Percentiles rank a stretch among this genome's conserved stretches.
phyloP scores from a whole-genome alignment of 2,113 vertebrate genomes.

The Tachysurus fulvidraco region DNA sequence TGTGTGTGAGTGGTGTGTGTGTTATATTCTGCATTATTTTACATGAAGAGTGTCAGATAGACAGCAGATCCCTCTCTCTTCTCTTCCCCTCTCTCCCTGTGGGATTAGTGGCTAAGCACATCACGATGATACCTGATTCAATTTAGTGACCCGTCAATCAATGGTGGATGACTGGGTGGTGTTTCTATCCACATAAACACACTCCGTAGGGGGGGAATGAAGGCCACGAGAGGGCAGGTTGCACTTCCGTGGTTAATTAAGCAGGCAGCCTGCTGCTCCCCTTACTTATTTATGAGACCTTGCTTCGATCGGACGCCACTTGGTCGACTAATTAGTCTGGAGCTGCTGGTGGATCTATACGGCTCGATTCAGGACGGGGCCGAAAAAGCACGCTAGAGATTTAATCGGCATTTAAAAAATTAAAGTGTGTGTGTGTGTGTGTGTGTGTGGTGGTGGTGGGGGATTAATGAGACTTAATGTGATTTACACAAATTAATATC shows the following conservation, averaged over 20 bases:
- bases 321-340: slow-evolving; percentile 69
- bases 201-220: slow-evolving; percentile 51
- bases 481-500: no score
- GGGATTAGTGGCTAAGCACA: slow-evolving; percentile 65
- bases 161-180: slow-evolving; percentile 52
- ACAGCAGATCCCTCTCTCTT: slow-evolving; percentile 49
- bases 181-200: slow-evolving; percentile 53
- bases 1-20: neutral
- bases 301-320: slow-evolving; percentile 66
- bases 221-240: slow-evolving; percentile 63
- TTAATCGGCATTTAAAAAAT: slow-evolving; percentile 24
- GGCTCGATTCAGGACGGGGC: slow-evolving; percentile 38
- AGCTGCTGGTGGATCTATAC: slow-evolving; percentile 71
- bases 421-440: neutral
- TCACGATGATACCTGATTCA: slow-evolving; percentile 76
- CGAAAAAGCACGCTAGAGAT: neutral
- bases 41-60: slow-evolving; percentile 34
- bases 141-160: slow-evolving; percentile 77
- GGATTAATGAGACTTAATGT: neutral
- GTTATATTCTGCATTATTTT: slow-evolving; percentile 23
- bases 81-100: slow-evolving; percentile 61
- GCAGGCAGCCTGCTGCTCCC: slow-evolving; percentile 62
- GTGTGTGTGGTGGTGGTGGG: slow-evolving; percentile 1
- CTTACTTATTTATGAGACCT: slow-evolving; percentile 78
- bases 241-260: slow-evolving; percentile 44